phyloP scores from a whole-genome alignment of 2,113 vertebrate species.

The Gymnogyps californianus region DNA sequence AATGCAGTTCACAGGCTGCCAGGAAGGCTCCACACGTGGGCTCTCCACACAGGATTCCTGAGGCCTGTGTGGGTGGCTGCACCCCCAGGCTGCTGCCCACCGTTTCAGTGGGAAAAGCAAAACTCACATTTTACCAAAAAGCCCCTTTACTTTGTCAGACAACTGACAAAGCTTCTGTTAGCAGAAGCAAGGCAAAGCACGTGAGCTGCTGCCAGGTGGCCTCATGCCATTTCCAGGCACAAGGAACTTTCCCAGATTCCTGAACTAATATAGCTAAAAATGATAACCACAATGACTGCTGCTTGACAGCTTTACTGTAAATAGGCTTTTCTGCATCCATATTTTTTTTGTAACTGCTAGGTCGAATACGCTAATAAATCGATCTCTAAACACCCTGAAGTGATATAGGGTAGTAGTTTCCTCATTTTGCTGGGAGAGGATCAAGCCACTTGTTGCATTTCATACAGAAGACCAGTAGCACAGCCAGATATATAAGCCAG shows the following conservation, averaged over 20 bases:
- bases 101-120: background rate
- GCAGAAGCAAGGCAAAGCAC: background rate
- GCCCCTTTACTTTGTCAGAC: background rate
- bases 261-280: background rate
- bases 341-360: background rate
- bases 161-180: background rate
- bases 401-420: background rate
- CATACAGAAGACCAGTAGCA: background rate
- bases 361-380: background rate
- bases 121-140: background rate
- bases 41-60: fast-evolving
- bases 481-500: background rate
- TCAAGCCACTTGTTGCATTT: background rate
- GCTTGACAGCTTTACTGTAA: background rate
- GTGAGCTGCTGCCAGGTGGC: background rate
- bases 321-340: background rate
- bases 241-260: background rate
- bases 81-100: background rate
- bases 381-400: background rate
- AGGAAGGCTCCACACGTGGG: fast-evolving
- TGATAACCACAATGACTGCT: background rate
- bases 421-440: background rate
- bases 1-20: background rate
- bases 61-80: background rate
- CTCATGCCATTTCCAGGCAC: background rate